Conservation (phyloP, 2,888 invertebrate genomes). For the Lochmaea crataegi region DNA sequence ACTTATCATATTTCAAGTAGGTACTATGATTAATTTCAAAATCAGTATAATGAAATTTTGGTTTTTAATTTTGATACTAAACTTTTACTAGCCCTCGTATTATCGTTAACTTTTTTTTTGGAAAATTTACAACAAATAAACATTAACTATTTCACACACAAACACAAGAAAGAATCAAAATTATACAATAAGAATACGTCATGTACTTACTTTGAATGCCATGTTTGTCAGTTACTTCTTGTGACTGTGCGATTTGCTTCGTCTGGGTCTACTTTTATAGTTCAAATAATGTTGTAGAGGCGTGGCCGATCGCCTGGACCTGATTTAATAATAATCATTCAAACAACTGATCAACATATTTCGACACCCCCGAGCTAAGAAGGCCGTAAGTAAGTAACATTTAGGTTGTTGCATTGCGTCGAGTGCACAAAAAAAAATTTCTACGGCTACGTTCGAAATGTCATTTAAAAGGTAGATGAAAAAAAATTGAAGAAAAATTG, state of each 20-base stretch:
- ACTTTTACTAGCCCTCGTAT: too few relatives aligned
- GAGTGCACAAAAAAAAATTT: neutral
- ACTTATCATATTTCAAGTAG: too few relatives aligned
- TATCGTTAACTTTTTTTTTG: too few relatives aligned
- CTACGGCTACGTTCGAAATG: neutral
- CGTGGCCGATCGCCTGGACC: conserved; percentile 17
- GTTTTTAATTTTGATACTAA: too few relatives aligned
- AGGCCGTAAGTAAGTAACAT: neutral
- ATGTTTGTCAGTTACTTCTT: conserved; percentile 45
- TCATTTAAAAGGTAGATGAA: neutral
- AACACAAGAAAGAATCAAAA: neutral
- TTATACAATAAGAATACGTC: conserved; percentile 3
- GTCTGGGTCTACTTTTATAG: conserved; percentile 11
- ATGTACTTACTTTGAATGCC: conserved; percentile 55
- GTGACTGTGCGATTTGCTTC: conserved; percentile 26
- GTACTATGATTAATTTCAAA: too few relatives aligned
- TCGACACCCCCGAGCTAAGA: conserved; percentile 16
- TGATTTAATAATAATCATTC: conserved; percentile 16
- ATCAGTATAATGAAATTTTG: too few relatives aligned
- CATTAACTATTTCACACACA: neutral
- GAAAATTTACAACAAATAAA: too few relatives aligned
- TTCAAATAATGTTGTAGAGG: conserved; percentile 6
- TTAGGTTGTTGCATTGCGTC: neutral
- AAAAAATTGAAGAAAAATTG: neutral
- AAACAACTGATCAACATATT: conserved; percentile 17